Evolutionary conservation across 1,140 invertebrate species (phyloP), one percentile per base, ranked within the genome.

Genomic region (Camponotus vicinus): DNA sequence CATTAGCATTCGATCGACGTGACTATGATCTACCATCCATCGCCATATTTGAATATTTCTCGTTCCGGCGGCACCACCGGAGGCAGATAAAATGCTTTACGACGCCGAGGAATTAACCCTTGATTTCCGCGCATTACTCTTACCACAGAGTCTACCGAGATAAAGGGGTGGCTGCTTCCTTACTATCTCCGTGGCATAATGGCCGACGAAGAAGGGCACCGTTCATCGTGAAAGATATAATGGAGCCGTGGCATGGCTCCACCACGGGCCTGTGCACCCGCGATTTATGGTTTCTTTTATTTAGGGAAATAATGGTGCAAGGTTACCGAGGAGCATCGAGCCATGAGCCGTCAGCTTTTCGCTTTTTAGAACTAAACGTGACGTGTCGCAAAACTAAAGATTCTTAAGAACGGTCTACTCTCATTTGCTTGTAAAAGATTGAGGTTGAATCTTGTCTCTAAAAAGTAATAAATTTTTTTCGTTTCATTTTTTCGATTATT

Each of bases 111-210:
- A 95, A 94, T 95, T 95, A 95, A 95, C 93, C 94, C 94, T 94
- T 95, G 93, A 94, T 95, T 94, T 94, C 93, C 93, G 92, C 83
- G 90, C 93, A 94, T 95, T 94, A 94, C 91, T 94, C 93, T 95
- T 89, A 42, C 80, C 88, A 88, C 78, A 88, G 91, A 90, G 87
- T 90, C 91, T 90, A 82, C 55, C 84, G 88, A 93, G 94, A 95
- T 95, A 95, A 94, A 95, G 93, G 93, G 93, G 93, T 93, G 91
- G 91, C 92, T 90, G 82, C 91, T 93, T 94, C 91, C 92, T 91
- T 92, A 92, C 93, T 94, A 93, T 94, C 94, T 94, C 88, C 89
- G 91, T 90, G 85, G 87, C 87, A 91, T 91, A 92, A 92, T 91
- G 91, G 91, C 90, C 87, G 91, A 87, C 87, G 88, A 91, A 92